These are phyloP conservation scores for Xylota sylvarum DNA, from an alignment of 2,888 invertebrate genomes.

Conservation along the genomic window DNA sequence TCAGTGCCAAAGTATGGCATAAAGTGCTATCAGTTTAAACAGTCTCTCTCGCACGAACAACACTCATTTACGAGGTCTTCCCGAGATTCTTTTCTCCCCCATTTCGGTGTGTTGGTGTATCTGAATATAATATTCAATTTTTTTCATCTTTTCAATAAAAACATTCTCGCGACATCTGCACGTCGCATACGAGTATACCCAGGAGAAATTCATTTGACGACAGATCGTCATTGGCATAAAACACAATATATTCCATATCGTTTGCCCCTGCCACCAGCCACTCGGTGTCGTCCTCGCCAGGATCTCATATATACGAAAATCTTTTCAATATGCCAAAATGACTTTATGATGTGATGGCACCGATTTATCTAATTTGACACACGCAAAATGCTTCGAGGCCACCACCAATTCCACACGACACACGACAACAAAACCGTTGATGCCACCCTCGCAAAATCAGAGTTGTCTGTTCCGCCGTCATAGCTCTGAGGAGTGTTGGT, in stretches of 20 bases:
- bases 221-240: slow-evolving; percentile 75
- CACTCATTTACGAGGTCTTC: slow-evolving; percentile 50
- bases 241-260: slow-evolving; percentile 75
- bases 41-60: slow-evolving; percentile 46
- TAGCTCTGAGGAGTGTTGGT: background rate
- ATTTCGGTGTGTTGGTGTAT: slow-evolving; percentile 38
- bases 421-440: slow-evolving; percentile 49
- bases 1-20: slow-evolving; percentile 50
- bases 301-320: slow-evolving; percentile 76
- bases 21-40: slow-evolving; percentile 62
- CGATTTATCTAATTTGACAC: slow-evolving; percentile 83
- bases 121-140: slow-evolving; percentile 68
- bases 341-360: slow-evolving; percentile 84
- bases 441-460: slow-evolving; percentile 32
- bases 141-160: slow-evolving; percentile 73
- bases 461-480: slow-evolving; percentile 21
- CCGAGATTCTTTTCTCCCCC: slow-evolving; percentile 4
- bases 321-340: slow-evolving; percentile 84
- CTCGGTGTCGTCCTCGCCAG: slow-evolving; percentile 36
- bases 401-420: slow-evolving; percentile 65
- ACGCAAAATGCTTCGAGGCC: slow-evolving; percentile 77
- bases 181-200: slow-evolving; percentile 52
- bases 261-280: slow-evolving; percentile 31
- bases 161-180: slow-evolving; percentile 76
- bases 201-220: slow-evolving; percentile 75